These are phyloP conservation scores for Gracilinanus agilis DNA, from an alignment of 2,113 vertebrate genomes.

Conservation along the genomic window DNA sequence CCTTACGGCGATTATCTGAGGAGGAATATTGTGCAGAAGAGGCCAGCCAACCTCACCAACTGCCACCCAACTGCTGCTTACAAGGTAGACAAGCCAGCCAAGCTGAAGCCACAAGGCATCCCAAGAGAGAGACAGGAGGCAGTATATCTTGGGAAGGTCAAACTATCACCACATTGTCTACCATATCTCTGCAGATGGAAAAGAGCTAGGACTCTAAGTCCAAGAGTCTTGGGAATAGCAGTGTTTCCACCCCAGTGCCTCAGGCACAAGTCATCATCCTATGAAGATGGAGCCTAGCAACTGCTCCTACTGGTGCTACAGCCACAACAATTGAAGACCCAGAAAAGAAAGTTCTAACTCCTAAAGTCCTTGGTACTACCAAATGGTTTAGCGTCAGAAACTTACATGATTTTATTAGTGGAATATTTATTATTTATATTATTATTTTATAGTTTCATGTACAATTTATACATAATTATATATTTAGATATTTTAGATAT, in stretches of 20 bases:
- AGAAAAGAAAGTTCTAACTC: background rate
- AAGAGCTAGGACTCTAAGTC: background rate
- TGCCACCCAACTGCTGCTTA: background rate
- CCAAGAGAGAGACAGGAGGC: background rate
- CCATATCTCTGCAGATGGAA: background rate
- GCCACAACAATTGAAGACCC: background rate
- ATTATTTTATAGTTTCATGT: too few relatives aligned
- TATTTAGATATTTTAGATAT: too few relatives aligned
- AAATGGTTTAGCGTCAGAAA: background rate
- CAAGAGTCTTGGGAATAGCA: background rate
- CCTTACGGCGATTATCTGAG: background rate
- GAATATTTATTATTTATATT: too few relatives aligned
- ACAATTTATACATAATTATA: too few relatives aligned
- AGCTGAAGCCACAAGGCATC: background rate
- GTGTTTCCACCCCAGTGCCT: background rate
- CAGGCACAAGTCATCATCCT: background rate
- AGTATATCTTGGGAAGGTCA: background rate
- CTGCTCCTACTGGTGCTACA: background rate
- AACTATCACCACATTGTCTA: background rate
- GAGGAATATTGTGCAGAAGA: background rate
- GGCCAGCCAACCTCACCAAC: background rate
- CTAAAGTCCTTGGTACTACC: background rate
- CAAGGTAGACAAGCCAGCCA: background rate
- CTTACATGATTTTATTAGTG: background rate
- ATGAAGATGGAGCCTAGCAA: background rate